These are phyloP conservation scores for Paracanthobrama guichenoti DNA, from an alignment of 2,113 vertebrate genomes.

Conservation along the genomic window DNA sequence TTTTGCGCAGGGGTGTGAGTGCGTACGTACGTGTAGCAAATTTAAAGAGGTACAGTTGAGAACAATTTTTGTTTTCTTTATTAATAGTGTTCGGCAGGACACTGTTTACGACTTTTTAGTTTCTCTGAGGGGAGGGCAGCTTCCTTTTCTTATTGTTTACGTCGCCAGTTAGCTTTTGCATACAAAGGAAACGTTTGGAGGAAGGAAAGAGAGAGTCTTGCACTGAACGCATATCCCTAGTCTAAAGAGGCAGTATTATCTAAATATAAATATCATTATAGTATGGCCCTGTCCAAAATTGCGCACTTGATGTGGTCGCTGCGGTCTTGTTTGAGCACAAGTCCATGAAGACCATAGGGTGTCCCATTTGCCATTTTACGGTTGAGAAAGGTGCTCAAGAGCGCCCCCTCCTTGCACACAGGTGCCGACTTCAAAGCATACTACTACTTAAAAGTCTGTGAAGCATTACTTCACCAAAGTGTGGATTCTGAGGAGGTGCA, in stretches of 20 bases:
- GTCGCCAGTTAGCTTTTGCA: constrained; percentile 39
- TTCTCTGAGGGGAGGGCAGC: constrained; percentile 13
- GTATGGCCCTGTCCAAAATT: background rate
- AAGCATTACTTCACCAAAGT: background rate
- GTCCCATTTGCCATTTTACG: constrained; percentile 1
- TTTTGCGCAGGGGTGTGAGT: constrained; percentile 14
- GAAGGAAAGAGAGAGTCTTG: constrained; percentile 70
- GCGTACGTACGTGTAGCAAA: background rate
- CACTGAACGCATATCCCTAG: constrained; percentile 77
- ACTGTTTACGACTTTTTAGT: constrained; percentile 19
- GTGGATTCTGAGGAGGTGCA: background rate
- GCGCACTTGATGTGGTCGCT: background rate
- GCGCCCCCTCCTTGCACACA: background rate
- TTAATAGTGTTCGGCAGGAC: constrained; percentile 15
- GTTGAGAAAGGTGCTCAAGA: background rate
- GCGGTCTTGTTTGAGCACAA: background rate
- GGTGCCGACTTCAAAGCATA: background rate
- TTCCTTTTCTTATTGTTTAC: constrained; percentile 29
- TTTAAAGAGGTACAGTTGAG: constrained; percentile 21
- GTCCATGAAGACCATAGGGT: background rate
- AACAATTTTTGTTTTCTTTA: constrained; percentile 48
- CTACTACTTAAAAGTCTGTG: background rate
- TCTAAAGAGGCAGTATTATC: constrained; percentile 78
- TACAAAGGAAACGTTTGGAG: constrained; percentile 47
- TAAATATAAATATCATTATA: constrained; percentile 34